Evolutionary conservation across 2,113 vertebrate genomes (phyloP), one percentile per base, ranked within the genome.

Genomic region (Ramphastos sulfuratus): DNA sequence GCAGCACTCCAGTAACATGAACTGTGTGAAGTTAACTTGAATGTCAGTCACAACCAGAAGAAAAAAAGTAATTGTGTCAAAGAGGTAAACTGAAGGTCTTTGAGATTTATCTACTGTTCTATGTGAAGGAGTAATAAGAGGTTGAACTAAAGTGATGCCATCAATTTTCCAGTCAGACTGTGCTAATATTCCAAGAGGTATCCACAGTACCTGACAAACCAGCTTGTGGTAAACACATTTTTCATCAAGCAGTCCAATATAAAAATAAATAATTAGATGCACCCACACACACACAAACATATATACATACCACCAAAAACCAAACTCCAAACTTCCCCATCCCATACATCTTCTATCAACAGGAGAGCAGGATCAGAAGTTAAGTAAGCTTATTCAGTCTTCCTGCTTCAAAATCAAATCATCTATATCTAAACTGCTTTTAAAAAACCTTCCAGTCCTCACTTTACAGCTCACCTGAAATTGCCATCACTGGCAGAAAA

Each of bases 11-110:
- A 73, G 52, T 63, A 85, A 71, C 56, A 74, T 10, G 21, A 89
- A 55, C 52, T 54, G 20, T 39, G 14, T 65, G 39, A 92, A 77
- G 64, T 80, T 75, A 70, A 92, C 52, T 23, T 85, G 50, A 82
- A 79, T 63, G 85, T 80, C 88, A 85, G 70, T 46, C 85, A 93
- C 39, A 67, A 71, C 28, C 61, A 73, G 66, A 91, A 85, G 76
- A 76, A 52, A 94, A 76, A 52, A 94, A 87, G 12, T 70, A 88
- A 80, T 74, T 79, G 28, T 71, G 56, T 66, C 89, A 94, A 73
- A 92, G 3, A 21, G 25, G 37, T 64, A 33, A 95, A 63, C 37
- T 78, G 64, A 89, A 94, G 83, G 77, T 87, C 81, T 95, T 64
- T 58, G 46, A 85, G 55, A 81, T 93, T 85, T 85, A 89, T 87